phyloP scores from a whole-genome alignment of 1,140 invertebrate genomes.

The Solenopsis fugax region DNA sequence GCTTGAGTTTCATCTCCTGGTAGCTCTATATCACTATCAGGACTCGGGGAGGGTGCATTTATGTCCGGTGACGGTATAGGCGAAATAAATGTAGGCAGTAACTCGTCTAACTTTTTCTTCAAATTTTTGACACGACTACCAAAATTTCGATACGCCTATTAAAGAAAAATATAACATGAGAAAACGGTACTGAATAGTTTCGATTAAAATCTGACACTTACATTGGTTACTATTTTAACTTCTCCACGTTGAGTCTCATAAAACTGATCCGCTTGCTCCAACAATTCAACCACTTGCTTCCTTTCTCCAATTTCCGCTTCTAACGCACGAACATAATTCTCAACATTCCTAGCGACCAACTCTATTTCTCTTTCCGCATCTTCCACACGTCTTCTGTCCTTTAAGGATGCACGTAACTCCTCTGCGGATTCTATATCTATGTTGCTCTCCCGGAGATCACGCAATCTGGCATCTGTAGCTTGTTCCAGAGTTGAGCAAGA shows the following conservation, averaged over 20 bases:
- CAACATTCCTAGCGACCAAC: slow-evolving; percentile 91
- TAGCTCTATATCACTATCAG: slow-evolving; percentile 92
- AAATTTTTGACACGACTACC: slow-evolving; percentile 94
- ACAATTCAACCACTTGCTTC: slow-evolving; percentile 90
- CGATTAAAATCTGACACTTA: slow-evolving; percentile 86
- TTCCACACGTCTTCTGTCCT: slow-evolving; percentile 94
- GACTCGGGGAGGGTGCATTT: slow-evolving; percentile 94
- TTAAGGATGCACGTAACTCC: slow-evolving; percentile 89
- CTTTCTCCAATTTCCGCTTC: slow-evolving; percentile 94
- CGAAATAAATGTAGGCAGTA: slow-evolving; percentile 89
- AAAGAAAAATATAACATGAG: slow-evolving; percentile 56
- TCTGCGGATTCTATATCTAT: slow-evolving; percentile 88
- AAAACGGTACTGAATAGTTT: neutral
- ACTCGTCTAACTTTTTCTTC: slow-evolving; percentile 94
- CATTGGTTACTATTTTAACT: slow-evolving; percentile 97
- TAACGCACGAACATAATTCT: slow-evolving; percentile 92
- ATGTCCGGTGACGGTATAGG: slow-evolving; percentile 92
- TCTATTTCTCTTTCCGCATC: slow-evolving; percentile 96
- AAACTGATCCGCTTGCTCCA: slow-evolving; percentile 94
- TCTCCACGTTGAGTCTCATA: slow-evolving; percentile 96
- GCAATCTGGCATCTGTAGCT: slow-evolving; percentile 83
- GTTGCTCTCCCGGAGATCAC: slow-evolving; percentile 83
- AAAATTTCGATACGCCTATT: slow-evolving; percentile 97
- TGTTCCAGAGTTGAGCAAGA: slow-evolving; percentile 87
- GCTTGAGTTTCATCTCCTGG: slow-evolving; percentile 86